A percentile compares a stretch with the other conserved stretches of the same genome.
These are phyloP conservation scores for Aphidoletes aphidimyza DNA, from an alignment of 2,888 invertebrate species.

Conservation along the genomic window DNA sequence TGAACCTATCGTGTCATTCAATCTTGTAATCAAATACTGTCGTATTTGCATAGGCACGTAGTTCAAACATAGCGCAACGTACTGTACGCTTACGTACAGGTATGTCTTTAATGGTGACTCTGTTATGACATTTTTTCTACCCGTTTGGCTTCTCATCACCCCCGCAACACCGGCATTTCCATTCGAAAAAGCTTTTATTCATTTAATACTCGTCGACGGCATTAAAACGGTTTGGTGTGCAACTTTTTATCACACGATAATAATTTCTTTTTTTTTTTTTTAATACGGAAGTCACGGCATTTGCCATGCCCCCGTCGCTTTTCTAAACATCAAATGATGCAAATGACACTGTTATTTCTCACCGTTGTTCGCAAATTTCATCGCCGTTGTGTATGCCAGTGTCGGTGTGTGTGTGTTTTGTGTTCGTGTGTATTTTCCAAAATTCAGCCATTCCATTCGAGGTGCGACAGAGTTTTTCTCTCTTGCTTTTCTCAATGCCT, in stretches of 20 bases:
- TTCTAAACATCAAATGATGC: background rate
- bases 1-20: conserved; percentile 26
- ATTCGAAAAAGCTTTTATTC: background rate
- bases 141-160: too few species aligned
- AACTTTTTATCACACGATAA: too few species aligned
- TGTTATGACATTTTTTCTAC: too few species aligned
- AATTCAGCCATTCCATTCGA: too few species aligned
- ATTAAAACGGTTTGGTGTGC: conserved; percentile 5
- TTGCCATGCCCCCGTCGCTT: background rate
- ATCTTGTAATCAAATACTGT: conserved; percentile 32
- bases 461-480: background rate
- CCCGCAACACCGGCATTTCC: too few species aligned
- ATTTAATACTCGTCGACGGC: conserved; percentile 15
- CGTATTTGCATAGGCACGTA: conserved; percentile 16
- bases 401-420: too few species aligned
- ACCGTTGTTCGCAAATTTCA: background rate
- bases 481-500: background rate
- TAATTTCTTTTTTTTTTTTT: too few species aligned
- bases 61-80: too few species aligned
- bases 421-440: too few species aligned
- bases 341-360: background rate
- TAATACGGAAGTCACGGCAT: background rate
- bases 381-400: too few species aligned
- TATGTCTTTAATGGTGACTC: background rate
- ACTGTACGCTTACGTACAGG: too few species aligned